Percentiles rank a stretch among this genome's conserved stretches.
These are phyloP conservation scores for Zaprionus bogoriensis DNA, from an alignment of 2,888 invertebrate genomes.

Conservation along the genomic window DNA sequence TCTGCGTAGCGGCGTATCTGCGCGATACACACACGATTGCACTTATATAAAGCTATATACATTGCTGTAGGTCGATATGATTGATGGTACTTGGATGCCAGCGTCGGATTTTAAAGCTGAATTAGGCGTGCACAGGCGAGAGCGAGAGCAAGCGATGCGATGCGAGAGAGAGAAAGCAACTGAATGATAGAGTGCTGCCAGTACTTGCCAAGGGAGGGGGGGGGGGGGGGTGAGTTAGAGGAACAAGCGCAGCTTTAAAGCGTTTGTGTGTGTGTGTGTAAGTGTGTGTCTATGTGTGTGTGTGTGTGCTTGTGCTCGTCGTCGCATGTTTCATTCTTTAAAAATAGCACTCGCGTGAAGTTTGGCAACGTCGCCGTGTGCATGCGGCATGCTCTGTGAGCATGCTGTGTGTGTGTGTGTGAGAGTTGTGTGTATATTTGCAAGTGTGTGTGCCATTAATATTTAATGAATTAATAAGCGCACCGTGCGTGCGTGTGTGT, in stretches of 20 bases:
- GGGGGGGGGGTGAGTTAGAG: not conserved
- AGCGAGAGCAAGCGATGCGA: constrained; percentile 7
- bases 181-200: not conserved
- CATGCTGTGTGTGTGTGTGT: not conserved
- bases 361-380: constrained; percentile 51
- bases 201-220: not conserved
- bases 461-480: constrained; percentile 69
- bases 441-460: constrained; percentile 49
- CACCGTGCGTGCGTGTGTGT: constrained; percentile 8
- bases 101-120: constrained; percentile 47
- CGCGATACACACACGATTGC: not conserved
- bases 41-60: constrained; percentile 3
- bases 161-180: not conserved
- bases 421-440: not conserved
- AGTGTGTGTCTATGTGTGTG: too few relatives aligned
- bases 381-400: not conserved
- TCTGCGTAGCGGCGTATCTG: not conserved
- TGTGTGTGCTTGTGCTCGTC: not conserved
- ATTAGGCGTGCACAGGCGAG: constrained; percentile 18
- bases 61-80: constrained; percentile 56
- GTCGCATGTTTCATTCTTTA: constrained; percentile 43
- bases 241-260: constrained; percentile 38
- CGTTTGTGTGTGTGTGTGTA: too few relatives aligned
- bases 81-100: constrained; percentile 37
- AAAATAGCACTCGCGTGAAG: constrained; percentile 51